A percentile compares a stretch with the other conserved stretches of the same genome.
phyloP scores from a whole-genome alignment of 2,797 vertebrate genomes.

The Poeciliopsis presidionis region DNA sequence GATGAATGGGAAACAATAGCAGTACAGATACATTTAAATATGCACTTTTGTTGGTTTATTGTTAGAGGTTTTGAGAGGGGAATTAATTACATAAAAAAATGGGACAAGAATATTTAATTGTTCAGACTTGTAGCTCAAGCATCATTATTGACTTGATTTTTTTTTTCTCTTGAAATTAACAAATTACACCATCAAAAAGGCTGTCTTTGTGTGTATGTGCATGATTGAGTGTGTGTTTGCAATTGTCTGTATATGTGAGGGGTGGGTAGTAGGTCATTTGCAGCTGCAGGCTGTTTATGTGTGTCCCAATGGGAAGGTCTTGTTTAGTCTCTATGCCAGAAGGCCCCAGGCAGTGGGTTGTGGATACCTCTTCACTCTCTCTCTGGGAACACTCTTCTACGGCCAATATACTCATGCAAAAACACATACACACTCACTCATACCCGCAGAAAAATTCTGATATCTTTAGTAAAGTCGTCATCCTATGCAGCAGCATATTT shows the following conservation, averaged over 20 bases:
- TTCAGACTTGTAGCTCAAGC: conserved; percentile 72
- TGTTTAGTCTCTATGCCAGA: conserved; percentile 91
- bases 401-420: conserved; percentile 37
- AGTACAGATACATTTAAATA: neutral
- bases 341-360: conserved; percentile 85
- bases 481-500: conserved; percentile 69
- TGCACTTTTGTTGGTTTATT: neutral
- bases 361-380: conserved; percentile 86
- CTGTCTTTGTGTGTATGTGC: conserved; percentile 67
- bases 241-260: conserved; percentile 61
- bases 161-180: conserved; percentile 76
- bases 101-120: conserved; percentile 67
- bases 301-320: conserved; percentile 86
- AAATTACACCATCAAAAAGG: conserved; percentile 85
- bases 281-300: conserved; percentile 84
- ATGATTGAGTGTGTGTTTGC: conserved; percentile 44
- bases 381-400: conserved; percentile 76
- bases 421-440: conserved; percentile 15
- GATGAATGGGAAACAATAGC: neutral
- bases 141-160: conserved; percentile 75
- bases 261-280: conserved; percentile 87
- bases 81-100: conserved; percentile 37
- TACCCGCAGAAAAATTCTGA: conserved; percentile 27
- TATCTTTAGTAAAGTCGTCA: conserved; percentile 44
- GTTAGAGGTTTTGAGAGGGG: neutral